These are phyloP conservation scores for Lontra canadensis DNA, from an alignment of 2,113 vertebrate genomes.

Conservation along the genomic window DNA sequence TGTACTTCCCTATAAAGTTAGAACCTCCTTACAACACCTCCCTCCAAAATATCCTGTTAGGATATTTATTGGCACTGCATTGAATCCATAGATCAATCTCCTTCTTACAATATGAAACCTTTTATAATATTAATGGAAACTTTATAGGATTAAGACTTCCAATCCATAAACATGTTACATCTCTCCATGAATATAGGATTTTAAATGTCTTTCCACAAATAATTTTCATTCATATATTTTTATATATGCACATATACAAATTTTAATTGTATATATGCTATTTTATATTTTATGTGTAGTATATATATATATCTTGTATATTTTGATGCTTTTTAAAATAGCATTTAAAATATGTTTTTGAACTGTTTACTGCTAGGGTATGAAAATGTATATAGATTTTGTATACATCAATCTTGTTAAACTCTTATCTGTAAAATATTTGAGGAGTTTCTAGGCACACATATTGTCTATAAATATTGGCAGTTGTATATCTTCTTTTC, in stretches of 20 bases:
- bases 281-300: not conserved
- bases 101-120: not conserved
- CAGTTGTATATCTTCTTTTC: not conserved
- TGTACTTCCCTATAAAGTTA: not conserved
- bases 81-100: not conserved
- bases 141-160: not conserved
- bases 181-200: not conserved
- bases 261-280: not conserved
- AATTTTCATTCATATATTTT: not conserved
- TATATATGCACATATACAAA: not conserved
- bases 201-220: not conserved
- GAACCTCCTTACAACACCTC: not conserved
- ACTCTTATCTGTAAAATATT: not conserved
- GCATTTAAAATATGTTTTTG: not conserved
- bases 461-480: not conserved
- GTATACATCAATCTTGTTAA: not conserved
- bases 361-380: not conserved
- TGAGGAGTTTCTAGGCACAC: not conserved
- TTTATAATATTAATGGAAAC: not conserved
- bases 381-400: not conserved
- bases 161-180: not conserved
- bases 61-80: not conserved
- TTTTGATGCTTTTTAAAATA: not conserved
- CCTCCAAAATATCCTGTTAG: not conserved
- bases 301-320: not conserved